A percentile compares a stretch with the other conserved stretches of the same genome.
Evolutionary conservation across 2,113 vertebrate genomes (phyloP).

Genomic region (Hoplias malabaricus): DNA sequence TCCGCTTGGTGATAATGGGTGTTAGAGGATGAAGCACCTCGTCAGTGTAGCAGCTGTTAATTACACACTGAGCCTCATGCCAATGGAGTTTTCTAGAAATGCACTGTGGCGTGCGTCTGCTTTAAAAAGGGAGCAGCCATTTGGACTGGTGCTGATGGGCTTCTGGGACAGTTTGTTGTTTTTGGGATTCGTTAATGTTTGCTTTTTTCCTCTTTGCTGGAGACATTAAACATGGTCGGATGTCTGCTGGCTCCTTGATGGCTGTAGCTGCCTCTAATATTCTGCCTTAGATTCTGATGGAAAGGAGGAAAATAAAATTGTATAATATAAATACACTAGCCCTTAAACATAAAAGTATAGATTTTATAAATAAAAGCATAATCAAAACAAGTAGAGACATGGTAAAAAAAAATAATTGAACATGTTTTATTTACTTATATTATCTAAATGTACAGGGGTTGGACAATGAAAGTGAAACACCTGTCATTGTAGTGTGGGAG

Average conservation of each 20-base stretch:
- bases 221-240: neutral
- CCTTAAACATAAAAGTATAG: neutral
- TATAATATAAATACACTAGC: too few species aligned
- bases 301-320: neutral
- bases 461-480: too few species aligned
- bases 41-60: constrained; percentile 34
- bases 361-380: too few species aligned
- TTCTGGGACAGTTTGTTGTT: neutral
- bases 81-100: constrained; percentile 6
- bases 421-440: too few species aligned
- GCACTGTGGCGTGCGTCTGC: neutral
- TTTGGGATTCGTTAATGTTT: neutral
- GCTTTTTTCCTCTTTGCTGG: neutral
- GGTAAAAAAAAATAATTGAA: too few species aligned
- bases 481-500: too few species aligned
- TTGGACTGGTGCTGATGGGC: neutral
- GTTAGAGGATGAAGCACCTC: constrained; percentile 6
- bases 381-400: too few species aligned
- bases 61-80: neutral
- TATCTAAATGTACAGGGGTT: too few species aligned
- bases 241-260: neutral
- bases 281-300: neutral
- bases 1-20: neutral
- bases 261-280: too few species aligned
- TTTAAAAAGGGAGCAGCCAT: neutral